Percentiles rank a stretch among this genome's conserved stretches.
phyloP scores from a whole-genome alignment of 2,888 invertebrate species.

The Muschampia plurimacula region DNA sequence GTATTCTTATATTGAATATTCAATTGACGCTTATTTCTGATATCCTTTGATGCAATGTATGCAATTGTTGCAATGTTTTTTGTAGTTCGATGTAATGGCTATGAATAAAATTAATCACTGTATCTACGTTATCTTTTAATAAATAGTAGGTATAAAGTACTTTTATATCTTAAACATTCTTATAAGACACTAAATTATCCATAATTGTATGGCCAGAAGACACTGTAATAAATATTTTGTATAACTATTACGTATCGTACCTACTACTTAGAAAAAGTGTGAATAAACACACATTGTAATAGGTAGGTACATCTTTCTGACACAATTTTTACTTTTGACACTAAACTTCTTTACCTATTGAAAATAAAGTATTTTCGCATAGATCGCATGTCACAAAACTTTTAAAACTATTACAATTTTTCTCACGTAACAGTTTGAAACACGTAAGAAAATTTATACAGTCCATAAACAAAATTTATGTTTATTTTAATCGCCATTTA shows the following conservation, averaged over 20 bases:
- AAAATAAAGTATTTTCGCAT: too few relatives aligned
- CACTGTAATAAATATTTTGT: background rate
- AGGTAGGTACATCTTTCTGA: too few relatives aligned
- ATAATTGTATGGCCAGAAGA: background rate
- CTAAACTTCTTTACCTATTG: too few relatives aligned
- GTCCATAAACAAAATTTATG: conserved; percentile 16
- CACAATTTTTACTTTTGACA: too few relatives aligned
- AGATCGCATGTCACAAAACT: background rate
- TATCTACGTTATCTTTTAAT: too few relatives aligned
- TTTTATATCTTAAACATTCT: background rate
- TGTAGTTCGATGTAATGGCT: too few relatives aligned
- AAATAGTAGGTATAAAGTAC: too few relatives aligned
- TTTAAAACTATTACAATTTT: background rate
- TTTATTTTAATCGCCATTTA: conserved; percentile 36
- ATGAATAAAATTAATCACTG: too few relatives aligned
- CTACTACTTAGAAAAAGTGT: too few relatives aligned
- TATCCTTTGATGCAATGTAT: conserved; percentile 56
- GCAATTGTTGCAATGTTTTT: background rate
- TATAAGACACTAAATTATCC: conserved; percentile 1
- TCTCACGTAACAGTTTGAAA: conserved; percentile 3
- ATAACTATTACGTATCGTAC: too few relatives aligned
- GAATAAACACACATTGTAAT: too few relatives aligned
- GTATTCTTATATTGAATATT: conserved; percentile 47
- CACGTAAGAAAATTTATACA: background rate
- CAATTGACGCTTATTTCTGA: conserved; percentile 64